A percentile compares a stretch with the other conserved stretches of the same genome.
Conservation (phyloP, 2,113 vertebrate species). For the Heterotilapia buettikoferi region DNA sequence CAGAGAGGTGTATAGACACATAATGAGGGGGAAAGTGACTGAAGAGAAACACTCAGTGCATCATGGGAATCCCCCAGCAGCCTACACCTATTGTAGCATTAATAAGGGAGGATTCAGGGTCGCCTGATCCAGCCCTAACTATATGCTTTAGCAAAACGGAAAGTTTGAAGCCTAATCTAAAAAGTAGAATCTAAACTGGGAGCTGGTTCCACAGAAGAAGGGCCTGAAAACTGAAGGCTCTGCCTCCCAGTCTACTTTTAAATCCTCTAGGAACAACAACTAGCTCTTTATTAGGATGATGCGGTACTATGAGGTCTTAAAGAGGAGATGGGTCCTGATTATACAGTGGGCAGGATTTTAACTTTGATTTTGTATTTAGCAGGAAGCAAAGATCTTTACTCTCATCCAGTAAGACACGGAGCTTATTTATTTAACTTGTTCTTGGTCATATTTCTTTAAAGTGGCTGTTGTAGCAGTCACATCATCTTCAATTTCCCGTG, state of each 20-base stretch:
- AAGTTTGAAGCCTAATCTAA: accelerated
- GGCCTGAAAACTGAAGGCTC: background rate
- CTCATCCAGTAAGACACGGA: accelerated
- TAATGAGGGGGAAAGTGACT: accelerated
- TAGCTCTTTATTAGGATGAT: accelerated
- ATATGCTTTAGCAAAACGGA: accelerated
- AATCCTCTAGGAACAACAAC: accelerated
- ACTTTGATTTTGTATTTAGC: background rate
- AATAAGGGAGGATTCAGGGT: background rate
- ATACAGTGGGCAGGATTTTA: background rate
- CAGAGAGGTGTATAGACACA: background rate
- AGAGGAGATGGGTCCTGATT: background rate
- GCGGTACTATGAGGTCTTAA: accelerated
- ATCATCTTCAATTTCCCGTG: accelerated
- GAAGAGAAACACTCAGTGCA: background rate
- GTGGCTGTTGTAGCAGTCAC: accelerated
- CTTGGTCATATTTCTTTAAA: background rate
- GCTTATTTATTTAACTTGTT: background rate
- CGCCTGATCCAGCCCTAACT: accelerated
- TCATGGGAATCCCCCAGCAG: background rate
- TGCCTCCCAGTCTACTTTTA: accelerated
- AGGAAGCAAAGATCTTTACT: background rate
- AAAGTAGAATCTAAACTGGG: accelerated
- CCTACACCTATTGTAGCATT: accelerated
- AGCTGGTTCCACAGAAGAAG: accelerated